phyloP scores from a whole-genome alignment of 2,113 vertebrate species.

The Rousettus leschenaultii region DNA sequence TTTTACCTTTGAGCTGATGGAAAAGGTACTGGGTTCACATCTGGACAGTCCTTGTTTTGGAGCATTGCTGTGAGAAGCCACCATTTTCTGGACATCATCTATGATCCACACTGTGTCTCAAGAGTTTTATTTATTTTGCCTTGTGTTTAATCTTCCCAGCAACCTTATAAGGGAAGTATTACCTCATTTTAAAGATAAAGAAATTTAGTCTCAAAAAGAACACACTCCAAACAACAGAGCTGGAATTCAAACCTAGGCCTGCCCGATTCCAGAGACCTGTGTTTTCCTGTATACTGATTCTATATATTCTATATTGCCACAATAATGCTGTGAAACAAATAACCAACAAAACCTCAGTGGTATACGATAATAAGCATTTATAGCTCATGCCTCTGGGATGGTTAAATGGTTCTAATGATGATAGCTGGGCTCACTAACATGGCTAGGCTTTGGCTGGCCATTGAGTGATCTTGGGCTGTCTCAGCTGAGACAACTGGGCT shows the following conservation, averaged over 20 bases:
- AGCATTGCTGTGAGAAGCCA: not conserved
- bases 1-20: not conserved
- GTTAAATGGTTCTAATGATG: not conserved
- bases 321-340: not conserved
- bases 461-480: not conserved
- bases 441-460: not conserved
- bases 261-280: not conserved
- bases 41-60: not conserved
- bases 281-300: fast-evolving
- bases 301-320: too few relatives aligned
- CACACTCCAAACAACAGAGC: not conserved
- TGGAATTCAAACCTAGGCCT: not conserved
- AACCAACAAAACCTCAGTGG: not conserved
- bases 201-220: not conserved
- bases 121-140: not conserved
- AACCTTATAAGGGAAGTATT: not conserved
- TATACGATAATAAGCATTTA: fast-evolving
- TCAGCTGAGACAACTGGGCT: not conserved
- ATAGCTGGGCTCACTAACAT: not conserved
- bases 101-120: not conserved
- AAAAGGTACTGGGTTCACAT: not conserved
- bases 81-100: not conserved
- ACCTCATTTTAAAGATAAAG: not conserved
- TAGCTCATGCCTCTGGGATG: not conserved
- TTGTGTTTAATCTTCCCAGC: not conserved